These are phyloP conservation scores for Pteromalus puparum DNA, from an alignment of 1,140 invertebrate species.

Conservation along the genomic window DNA sequence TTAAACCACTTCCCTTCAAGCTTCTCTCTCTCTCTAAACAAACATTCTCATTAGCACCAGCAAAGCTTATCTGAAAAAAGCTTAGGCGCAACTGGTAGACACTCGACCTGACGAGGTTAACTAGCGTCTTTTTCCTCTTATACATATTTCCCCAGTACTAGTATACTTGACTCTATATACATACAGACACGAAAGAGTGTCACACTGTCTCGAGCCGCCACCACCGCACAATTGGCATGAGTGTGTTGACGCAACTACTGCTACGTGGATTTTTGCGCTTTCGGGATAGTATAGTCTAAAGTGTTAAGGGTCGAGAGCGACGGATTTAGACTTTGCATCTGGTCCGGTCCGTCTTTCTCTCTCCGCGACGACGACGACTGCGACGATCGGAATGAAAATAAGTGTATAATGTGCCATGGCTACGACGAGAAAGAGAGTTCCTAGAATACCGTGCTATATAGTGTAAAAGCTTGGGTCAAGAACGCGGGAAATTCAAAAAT, in stretches of 20 bases:
- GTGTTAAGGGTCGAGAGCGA: conserved; percentile 40
- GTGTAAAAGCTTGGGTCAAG: conserved; percentile 13
- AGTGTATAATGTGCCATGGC: background rate
- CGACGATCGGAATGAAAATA: conserved; percentile 22
- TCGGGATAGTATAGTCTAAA: background rate
- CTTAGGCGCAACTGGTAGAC: background rate
- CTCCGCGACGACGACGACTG: background rate
- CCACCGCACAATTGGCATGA: background rate
- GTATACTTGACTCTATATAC: background rate
- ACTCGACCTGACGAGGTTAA: background rate
- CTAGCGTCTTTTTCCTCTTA: background rate
- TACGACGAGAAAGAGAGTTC: background rate
- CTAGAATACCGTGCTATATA: background rate
- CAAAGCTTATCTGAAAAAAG: background rate
- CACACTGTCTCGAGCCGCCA: background rate
- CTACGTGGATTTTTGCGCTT: too few relatives aligned
- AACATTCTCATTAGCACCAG: background rate
- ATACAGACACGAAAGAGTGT: background rate
- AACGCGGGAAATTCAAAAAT: conserved; percentile 6
- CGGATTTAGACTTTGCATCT: conserved; percentile 64
- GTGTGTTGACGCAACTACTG: background rate
- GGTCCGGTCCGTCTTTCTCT: conserved; percentile 57
- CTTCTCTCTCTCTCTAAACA: background rate
- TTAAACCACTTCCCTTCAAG: background rate
- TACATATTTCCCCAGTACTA: background rate